Evolutionary conservation across 2,113 vertebrate species (phyloP).

Genomic region (Onychostruthus taczanowskii): DNA sequence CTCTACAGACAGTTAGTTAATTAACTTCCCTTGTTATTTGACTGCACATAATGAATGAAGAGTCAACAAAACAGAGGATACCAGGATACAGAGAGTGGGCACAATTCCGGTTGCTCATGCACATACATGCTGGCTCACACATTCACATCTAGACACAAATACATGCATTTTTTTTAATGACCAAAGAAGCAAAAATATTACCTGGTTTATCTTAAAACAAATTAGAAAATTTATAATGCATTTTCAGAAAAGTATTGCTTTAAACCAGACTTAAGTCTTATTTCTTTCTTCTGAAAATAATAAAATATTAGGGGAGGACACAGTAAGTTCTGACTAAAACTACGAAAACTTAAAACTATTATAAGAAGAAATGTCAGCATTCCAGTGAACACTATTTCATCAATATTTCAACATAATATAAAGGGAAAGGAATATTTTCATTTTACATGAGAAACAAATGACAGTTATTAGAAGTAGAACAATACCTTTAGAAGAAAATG

Average conservation of each 20-base stretch:
- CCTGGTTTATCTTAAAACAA: neutral
- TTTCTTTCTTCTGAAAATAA: neutral
- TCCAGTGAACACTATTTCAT: neutral
- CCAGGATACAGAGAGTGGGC: neutral
- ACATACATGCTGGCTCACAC: accelerated
- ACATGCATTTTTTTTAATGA: neutral
- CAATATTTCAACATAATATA: neutral
- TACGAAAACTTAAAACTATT: neutral
- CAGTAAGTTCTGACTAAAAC: neutral
- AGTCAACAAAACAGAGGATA: neutral
- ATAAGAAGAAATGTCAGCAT: neutral
- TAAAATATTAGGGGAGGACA: neutral
- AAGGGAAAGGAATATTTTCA: neutral
- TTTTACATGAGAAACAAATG: conserved; percentile 7
- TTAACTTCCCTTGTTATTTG: neutral
- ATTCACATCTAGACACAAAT: neutral
- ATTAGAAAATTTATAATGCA: neutral
- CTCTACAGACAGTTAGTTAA: neutral
- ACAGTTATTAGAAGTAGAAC: neutral
- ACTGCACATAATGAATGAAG: neutral
- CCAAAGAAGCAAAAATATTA: neutral
- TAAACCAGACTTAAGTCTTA: neutral
- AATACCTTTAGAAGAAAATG: neutral
- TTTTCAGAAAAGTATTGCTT: neutral
- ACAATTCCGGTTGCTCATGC: neutral